Conservation (phyloP, 2,797 vertebrate genomes). For the Hydrolagus colliei region DNA sequence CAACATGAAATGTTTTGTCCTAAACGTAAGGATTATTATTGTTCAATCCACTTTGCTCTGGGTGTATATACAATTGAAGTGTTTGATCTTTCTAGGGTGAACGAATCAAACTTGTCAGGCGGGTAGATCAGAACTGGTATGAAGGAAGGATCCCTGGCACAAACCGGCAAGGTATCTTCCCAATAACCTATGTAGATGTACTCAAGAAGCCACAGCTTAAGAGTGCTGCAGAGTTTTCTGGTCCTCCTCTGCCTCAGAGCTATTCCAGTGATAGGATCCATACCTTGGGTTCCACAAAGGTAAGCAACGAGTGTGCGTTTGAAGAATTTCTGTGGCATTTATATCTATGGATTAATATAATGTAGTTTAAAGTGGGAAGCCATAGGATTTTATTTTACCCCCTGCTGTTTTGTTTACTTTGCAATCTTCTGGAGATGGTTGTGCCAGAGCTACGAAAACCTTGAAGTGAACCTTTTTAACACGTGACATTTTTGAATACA, state of each 20-base stretch:
- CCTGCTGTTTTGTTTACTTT: too few species aligned
- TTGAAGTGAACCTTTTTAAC: too few species aligned
- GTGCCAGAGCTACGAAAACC: too few species aligned
- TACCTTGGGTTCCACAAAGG: constrained; percentile 70
- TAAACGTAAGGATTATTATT: neutral
- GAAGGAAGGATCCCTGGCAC: constrained; percentile 89
- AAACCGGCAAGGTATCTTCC: constrained; percentile 94
- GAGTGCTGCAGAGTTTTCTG: constrained; percentile 66
- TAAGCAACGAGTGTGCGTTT: constrained; percentile 47
- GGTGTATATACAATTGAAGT: neutral
- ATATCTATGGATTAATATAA: neutral
- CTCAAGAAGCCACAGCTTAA: constrained; percentile 74
- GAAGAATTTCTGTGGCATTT: neutral
- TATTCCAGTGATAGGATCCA: constrained; percentile 71
- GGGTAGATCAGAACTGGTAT: constrained; percentile 97
- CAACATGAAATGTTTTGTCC: too few species aligned
- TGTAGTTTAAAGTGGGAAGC: neutral
- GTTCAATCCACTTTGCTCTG: neutral
- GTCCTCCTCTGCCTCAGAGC: constrained; percentile 63
- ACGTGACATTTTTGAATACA: too few species aligned
- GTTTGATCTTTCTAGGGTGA: constrained; percentile 71
- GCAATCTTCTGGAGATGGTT: too few species aligned
- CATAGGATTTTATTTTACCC: too few species aligned
- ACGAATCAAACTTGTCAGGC: constrained; percentile 77
- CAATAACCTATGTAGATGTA: constrained; percentile 87